A percentile compares a stretch with the other conserved stretches of the same genome.
phyloP scores from a whole-genome alignment of 2,888 invertebrate genomes.

The Parnassius glacialis region DNA sequence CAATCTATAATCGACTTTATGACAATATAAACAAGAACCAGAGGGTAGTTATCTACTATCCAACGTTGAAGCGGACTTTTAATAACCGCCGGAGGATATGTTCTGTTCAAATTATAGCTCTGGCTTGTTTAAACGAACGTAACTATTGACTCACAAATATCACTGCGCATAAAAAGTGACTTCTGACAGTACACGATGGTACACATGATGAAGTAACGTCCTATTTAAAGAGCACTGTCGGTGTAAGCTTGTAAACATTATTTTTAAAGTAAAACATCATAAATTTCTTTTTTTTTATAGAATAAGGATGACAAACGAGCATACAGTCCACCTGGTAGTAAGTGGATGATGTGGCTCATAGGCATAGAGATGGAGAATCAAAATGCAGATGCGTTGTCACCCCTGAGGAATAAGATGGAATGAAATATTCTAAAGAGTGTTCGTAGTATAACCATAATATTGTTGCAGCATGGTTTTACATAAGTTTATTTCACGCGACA shows the following conservation, averaged over 20 bases:
- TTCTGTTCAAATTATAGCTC: slow-evolving; percentile 9
- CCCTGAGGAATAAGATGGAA: no score
- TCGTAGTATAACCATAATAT: no score
- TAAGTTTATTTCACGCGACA: no score
- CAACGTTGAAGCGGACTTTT: neutral
- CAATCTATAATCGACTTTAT: slow-evolving; percentile 5
- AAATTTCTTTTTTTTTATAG: no score
- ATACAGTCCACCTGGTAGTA: no score
- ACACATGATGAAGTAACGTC: slow-evolving; percentile 1
- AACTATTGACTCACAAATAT: slow-evolving; percentile 5
- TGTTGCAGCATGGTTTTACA: no score
- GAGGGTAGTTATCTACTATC: neutral
- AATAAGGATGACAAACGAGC: no score
- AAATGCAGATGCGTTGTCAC: no score
- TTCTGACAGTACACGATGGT: neutral
- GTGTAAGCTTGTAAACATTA: neutral
- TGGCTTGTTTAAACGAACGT: slow-evolving; percentile 2
- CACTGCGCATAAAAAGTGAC: slow-evolving; percentile 5
- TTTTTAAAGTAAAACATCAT: no score
- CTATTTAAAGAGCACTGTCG: slow-evolving; percentile 4
- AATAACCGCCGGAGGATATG: slow-evolving; percentile 15
- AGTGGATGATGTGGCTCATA: no score
- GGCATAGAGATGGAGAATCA: no score
- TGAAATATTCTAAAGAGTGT: no score
- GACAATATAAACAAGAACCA: neutral